phyloP scores from a whole-genome alignment of 2,797 vertebrate genomes.

The Liparis tanakae region DNA sequence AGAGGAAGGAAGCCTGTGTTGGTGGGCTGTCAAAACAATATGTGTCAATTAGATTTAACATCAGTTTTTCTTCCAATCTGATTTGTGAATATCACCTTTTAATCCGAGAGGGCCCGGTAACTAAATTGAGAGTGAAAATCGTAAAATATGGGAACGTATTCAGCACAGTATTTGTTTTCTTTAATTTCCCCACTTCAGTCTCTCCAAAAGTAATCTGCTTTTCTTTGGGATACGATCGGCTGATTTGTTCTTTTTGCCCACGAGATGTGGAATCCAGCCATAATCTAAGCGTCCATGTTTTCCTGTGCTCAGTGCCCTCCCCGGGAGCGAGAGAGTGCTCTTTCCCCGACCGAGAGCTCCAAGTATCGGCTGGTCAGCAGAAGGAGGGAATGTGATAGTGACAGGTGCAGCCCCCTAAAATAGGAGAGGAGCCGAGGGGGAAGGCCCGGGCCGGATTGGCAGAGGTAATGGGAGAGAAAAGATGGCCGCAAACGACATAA shows the following conservation, averaged over 20 bases:
- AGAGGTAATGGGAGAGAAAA: conserved; percentile 45
- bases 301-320: conserved; percentile 10
- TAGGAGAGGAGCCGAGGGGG: conserved; percentile 71
- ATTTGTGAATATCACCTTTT: conserved; percentile 13
- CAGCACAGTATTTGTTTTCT: not conserved
- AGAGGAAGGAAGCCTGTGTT: conserved; percentile 1
- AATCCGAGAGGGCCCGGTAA: not conserved
- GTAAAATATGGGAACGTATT: not conserved
- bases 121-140: not conserved
- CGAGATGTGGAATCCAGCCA: not conserved
- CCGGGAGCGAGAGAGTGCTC: conserved; percentile 43
- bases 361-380: conserved; percentile 86
- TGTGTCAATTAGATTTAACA: conserved; percentile 11
- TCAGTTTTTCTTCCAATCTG: not conserved
- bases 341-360: conserved; percentile 66
- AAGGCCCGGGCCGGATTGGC: conserved; percentile 46
- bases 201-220: conserved; percentile 4
- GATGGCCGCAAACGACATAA: conserved; percentile 24
- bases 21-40: conserved; percentile 16
- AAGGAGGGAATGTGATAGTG: conserved; percentile 83
- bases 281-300: not conserved
- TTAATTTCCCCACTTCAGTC: not conserved
- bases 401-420: conserved; percentile 86
- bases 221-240: not conserved
- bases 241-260: not conserved